These are phyloP conservation scores for Mormyrops boulengeri DNA, from an alignment of 2,797 vertebrate species.

Conservation along the genomic window DNA sequence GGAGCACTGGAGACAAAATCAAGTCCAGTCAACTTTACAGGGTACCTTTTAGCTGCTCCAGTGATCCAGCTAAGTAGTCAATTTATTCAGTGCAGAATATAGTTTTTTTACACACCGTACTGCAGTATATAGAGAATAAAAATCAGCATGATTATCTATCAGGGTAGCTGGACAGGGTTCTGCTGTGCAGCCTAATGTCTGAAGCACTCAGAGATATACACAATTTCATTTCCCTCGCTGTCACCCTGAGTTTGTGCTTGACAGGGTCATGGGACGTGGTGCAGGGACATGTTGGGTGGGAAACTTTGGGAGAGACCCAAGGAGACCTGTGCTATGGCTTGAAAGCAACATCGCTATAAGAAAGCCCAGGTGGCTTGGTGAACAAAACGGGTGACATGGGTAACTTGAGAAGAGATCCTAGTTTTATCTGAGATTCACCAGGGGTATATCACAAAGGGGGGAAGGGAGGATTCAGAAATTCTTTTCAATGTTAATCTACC, in stretches of 20 bases:
- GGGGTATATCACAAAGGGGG: background rate
- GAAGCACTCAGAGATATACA: background rate
- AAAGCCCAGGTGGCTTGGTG: background rate
- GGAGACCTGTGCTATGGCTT: background rate
- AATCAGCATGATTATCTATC: background rate
- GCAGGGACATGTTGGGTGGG: background rate
- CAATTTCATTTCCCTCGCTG: background rate
- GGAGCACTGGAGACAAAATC: background rate
- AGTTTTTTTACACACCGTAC: background rate
- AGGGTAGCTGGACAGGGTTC: background rate
- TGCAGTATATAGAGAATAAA: background rate
- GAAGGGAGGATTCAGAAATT: background rate
- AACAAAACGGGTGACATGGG: background rate
- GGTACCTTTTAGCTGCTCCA: background rate
- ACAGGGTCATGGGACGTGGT: background rate
- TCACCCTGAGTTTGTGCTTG: background rate
- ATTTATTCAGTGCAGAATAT: background rate
- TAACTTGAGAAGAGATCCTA: background rate
- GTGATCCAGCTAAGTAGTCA: background rate
- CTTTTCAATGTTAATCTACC: background rate
- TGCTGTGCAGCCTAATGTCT: background rate
- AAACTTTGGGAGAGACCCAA: background rate
- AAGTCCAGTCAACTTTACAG: background rate
- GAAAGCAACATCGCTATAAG: background rate
- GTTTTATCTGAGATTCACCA: background rate